phyloP scores from a whole-genome alignment of 2,797 vertebrate species.

The Peromyscus attwateri region DNA sequence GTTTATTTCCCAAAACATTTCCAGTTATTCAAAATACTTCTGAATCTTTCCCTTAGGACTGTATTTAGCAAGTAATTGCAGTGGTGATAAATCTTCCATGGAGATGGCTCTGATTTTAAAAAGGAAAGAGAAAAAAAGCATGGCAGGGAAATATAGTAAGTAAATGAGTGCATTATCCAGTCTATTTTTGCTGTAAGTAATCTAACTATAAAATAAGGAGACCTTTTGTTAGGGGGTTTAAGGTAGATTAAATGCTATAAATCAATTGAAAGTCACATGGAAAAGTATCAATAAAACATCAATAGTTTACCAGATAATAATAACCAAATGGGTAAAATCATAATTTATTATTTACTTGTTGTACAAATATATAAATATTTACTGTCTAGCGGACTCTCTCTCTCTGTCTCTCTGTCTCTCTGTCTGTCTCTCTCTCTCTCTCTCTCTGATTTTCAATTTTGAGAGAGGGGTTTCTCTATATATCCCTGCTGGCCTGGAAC shows the following conservation, averaged over 20 bases:
- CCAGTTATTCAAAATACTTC: conserved; percentile 46
- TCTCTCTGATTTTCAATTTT: neutral
- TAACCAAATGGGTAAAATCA: neutral
- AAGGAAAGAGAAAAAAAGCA: conserved; percentile 26
- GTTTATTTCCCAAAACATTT: conserved; percentile 36
- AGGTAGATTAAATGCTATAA: neutral
- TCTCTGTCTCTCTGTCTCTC: too few relatives aligned
- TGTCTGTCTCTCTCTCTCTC: too few relatives aligned
- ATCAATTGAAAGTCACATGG: neutral
- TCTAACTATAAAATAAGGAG: conserved; percentile 12
- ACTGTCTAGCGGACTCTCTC: neutral
- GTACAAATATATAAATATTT: neutral
- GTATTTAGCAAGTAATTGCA: conserved; percentile 33
- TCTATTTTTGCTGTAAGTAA: neutral
- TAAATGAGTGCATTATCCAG: neutral
- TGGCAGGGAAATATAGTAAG: neutral
- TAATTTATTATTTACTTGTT: conserved; percentile 8
- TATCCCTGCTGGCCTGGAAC: neutral
- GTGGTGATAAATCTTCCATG: neutral
- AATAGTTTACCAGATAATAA: neutral
- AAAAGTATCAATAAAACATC: conserved; percentile 12
- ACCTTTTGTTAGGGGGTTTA: neutral
- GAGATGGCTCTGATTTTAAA: neutral
- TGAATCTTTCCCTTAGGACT: neutral
- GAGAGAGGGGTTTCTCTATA: neutral